Evolutionary conservation across 2,888 invertebrate genomes (phyloP).

Genomic region (Fragum sueziense): DNA sequence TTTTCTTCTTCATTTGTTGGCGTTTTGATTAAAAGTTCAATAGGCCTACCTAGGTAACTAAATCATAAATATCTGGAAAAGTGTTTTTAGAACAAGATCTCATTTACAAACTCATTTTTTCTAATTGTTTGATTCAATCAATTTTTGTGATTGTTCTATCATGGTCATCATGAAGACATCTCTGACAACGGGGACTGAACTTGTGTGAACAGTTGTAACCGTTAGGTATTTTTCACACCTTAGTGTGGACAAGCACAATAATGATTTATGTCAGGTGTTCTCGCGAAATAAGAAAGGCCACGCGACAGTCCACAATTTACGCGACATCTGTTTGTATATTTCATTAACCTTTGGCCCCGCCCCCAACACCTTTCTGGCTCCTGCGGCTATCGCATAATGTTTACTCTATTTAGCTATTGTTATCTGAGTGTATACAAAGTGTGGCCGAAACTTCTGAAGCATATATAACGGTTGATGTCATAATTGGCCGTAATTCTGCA

Average conservation of each 20-base stretch:
- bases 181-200: constrained; percentile 19
- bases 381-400: constrained; percentile 50
- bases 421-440: constrained; percentile 47
- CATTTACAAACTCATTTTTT: too few species aligned
- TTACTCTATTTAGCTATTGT: constrained; percentile 58
- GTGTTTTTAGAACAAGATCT: too few species aligned
- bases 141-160: too few species aligned
- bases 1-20: too few species aligned
- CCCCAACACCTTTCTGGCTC: constrained; percentile 40
- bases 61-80: too few species aligned
- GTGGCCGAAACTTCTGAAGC: constrained; percentile 31
- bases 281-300: constrained; percentile 42
- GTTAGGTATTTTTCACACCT: constrained; percentile 58
- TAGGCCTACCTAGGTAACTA: too few species aligned
- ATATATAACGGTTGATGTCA: constrained; percentile 54
- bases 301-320: constrained; percentile 52
- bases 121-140: too few species aligned
- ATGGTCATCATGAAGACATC: background rate
- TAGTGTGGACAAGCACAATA: constrained; percentile 26
- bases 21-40: too few species aligned
- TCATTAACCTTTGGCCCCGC: constrained; percentile 50
- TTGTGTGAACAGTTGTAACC: constrained; percentile 30
- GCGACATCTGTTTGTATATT: constrained; percentile 61
- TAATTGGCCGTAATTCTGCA: constrained; percentile 35
- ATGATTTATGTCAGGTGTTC: constrained; percentile 56